Evolutionary conservation across 2,797 vertebrate genomes (phyloP), one percentile per base, ranked within the genome.

Genomic region (Gymnothorax reevesii): DNA sequence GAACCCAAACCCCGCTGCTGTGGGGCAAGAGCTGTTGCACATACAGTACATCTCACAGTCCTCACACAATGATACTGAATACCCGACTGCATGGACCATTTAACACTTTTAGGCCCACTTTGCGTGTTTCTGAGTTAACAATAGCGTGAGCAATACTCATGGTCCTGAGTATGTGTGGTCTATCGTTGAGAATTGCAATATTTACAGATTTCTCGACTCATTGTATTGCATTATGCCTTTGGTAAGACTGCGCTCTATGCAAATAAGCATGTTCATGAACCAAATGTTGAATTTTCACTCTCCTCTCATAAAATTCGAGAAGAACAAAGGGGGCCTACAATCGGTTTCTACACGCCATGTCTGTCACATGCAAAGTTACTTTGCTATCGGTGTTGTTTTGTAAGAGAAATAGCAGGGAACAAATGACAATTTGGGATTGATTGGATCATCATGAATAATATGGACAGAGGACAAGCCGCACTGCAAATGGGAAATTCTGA

Each of bases 21-120:
- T 9, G 49, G 79, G 86, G 86, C 55, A 79, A 77, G 83, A 57
- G 73, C 87, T 54, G 2, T 59, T 83, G 42, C 57, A 77, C 42
- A 69, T 77, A 83, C 13, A 25, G 10, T 6, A 69, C 73, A 57
- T 17, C 69, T 71, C 42, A 27, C n/a, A 84, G 73, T 66, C 84
- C 82, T 57, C 55, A 82, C 66, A 33, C 69, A 75, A 66, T 87
- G 87, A 87, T 88, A 87, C 77, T 83, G 86, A 89, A 85, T 85
- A 85, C 86, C 27, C 22, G 87, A 83, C 55, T 66, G 27, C 60
- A 64, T 42, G 79, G 84, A 86, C 84, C 22, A n/a, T 82, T 87
- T 89, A 86, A 86, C 83, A 60, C 86, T 86, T 88, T 84, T n/a
- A 17, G 13, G 60, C 59, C 17, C 13, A n/a, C n/a, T 79, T 20